Evolutionary conservation across 2,888 invertebrate species (phyloP).

Genomic region (Pristionchus maxplancki): DNA sequence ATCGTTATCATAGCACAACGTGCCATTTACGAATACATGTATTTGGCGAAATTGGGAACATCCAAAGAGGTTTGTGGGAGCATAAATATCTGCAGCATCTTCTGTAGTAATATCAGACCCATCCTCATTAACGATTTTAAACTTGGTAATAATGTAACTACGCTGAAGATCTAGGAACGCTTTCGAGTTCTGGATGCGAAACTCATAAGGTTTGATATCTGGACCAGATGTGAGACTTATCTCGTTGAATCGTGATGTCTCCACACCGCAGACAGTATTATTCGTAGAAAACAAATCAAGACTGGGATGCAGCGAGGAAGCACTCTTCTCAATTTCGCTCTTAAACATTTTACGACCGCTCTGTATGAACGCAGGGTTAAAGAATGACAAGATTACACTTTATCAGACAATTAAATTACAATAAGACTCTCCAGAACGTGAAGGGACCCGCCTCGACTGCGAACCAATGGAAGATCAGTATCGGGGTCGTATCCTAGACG

Average conservation of each 20-base stretch:
- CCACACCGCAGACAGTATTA: conserved; percentile 20
- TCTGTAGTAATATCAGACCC: not conserved
- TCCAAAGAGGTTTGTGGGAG: conserved; percentile 2
- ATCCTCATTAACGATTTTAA: not conserved
- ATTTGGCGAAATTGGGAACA: conserved; percentile 18
- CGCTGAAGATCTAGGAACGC: conserved; percentile 15
- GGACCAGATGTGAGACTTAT: conserved; percentile 29
- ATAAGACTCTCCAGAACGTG: not conserved
- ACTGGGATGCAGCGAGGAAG: not conserved
- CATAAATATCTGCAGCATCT: not conserved
- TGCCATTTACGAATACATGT: not conserved
- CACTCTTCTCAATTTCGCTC: conserved; percentile 17
- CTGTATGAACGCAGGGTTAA: conserved; percentile 29
- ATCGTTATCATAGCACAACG: conserved; percentile 3
- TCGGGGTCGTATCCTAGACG: not conserved
- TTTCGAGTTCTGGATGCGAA: conserved; percentile 34
- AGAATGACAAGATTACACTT: conserved; percentile 13
- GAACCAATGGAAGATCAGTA: not conserved
- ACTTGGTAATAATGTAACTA: conserved; percentile 8
- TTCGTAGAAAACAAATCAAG: conserved; percentile 13
- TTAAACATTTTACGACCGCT: conserved; percentile 42
- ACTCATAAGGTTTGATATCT: conserved; percentile 9
- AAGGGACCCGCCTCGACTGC: not conserved
- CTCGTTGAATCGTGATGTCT: conserved; percentile 22
- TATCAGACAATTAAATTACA: not conserved